phyloP scores from a whole-genome alignment of 1,140 invertebrate species.

The Saxidomus purpurata region DNA sequence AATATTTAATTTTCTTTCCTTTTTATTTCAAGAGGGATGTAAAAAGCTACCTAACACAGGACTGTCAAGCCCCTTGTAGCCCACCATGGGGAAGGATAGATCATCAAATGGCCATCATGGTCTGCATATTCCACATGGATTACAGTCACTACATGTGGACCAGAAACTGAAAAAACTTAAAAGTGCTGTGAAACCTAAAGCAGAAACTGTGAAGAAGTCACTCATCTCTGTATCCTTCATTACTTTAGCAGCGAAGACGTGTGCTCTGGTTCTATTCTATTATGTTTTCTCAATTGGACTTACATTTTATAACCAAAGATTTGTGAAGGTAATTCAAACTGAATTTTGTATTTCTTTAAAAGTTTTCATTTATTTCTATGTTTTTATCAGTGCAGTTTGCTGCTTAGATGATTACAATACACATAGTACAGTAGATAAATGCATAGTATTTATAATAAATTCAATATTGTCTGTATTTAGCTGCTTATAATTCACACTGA shows the following conservation, averaged over 20 bases:
- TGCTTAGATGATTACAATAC: too few species aligned
- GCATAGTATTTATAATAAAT: too few species aligned
- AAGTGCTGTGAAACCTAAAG: constrained; percentile 71
- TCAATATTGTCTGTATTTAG: too few species aligned
- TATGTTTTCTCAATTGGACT: constrained; percentile 96
- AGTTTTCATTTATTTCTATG: too few species aligned
- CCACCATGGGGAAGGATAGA: neutral
- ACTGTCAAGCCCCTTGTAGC: neutral
- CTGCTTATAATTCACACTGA: too few species aligned
- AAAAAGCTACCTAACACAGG: neutral
- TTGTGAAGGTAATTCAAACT: constrained; percentile 91
- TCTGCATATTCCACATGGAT: neutral
- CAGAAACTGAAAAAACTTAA: constrained; percentile 58
- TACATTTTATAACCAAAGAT: constrained; percentile 98
- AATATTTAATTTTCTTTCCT: too few species aligned
- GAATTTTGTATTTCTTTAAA: too few species aligned
- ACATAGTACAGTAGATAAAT: too few species aligned
- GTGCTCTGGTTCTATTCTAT: constrained; percentile 90
- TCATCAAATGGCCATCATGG: neutral
- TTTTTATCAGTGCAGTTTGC: too few species aligned
- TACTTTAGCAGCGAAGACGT: constrained; percentile 70
- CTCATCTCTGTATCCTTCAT: constrained; percentile 75
- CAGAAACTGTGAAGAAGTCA: constrained; percentile 76
- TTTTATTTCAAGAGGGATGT: too few species aligned
- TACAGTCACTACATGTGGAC: neutral